phyloP scores from a whole-genome alignment of 2,888 invertebrate genomes.

The Harpagoxenus sublaevis region DNA sequence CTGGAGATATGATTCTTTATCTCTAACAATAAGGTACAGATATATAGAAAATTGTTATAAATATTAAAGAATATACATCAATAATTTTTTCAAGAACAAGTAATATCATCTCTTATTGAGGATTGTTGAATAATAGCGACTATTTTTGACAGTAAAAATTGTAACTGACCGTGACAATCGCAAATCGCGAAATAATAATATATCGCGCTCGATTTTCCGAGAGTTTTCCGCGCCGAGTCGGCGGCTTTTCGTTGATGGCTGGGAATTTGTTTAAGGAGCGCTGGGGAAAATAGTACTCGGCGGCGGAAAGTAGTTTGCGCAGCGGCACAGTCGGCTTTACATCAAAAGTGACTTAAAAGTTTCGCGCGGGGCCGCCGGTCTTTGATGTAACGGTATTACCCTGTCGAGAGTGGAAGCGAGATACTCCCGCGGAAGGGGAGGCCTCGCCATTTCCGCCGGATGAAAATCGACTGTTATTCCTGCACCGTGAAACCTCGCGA shows the following conservation, averaged over 20 bases:
- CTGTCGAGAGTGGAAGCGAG: background rate
- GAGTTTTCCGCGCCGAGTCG: conserved; percentile 5
- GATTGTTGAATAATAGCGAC: background rate
- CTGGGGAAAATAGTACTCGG: conserved; percentile 41
- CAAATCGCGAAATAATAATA: background rate
- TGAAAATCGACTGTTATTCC: conserved; percentile 29
- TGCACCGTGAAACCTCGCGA: background rate
- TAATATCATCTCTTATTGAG: background rate
- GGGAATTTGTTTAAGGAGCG: conserved; percentile 46
- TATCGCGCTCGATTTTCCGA: background rate
- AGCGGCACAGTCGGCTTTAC: conserved; percentile 45
- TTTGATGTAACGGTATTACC: conserved; percentile 48
- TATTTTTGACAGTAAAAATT: background rate
- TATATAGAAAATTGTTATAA: no score
- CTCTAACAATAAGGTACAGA: no score
- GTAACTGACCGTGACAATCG: background rate
- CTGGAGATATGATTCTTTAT: no score
- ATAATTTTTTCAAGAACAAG: background rate
- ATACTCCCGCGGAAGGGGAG: background rate
- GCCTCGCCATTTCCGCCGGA: conserved; percentile 12
- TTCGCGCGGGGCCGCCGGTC: conserved; percentile 20
- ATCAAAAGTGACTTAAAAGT: conserved; percentile 56
- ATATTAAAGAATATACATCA: background rate
- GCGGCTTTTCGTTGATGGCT: conserved; percentile 33
- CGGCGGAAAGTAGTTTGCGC: conserved; percentile 49